These are phyloP conservation scores for Cisticola juncidis DNA, from an alignment of 2,113 vertebrate genomes.

Conservation along the genomic window DNA sequence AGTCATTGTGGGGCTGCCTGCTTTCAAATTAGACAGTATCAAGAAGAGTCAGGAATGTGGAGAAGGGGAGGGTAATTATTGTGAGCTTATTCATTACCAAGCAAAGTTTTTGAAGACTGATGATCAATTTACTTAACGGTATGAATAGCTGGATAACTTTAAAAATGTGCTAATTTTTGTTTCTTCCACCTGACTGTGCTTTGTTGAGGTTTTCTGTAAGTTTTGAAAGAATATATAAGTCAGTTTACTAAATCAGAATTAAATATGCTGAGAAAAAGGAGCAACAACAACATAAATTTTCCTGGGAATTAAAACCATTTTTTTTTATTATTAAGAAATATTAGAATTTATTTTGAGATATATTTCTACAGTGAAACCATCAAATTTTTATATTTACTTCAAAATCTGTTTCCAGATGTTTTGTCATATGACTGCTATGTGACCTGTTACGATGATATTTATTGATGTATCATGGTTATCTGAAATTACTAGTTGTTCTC, in stretches of 20 bases:
- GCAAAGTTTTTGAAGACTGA: neutral
- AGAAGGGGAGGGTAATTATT: conserved; percentile 15
- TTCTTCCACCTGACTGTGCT: neutral
- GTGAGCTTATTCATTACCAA: neutral
- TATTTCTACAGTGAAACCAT: neutral
- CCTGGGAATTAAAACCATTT: neutral
- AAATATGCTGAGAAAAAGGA: neutral
- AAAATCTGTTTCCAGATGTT: neutral
- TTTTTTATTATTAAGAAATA: neutral
- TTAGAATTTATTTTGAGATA: neutral
- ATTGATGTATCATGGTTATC: neutral
- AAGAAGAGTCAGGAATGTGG: neutral
- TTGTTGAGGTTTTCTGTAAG: neutral
- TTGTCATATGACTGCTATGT: neutral
- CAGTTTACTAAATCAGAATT: neutral
- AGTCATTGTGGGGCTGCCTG: neutral
- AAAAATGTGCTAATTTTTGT: neutral
- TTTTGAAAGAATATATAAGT: neutral
- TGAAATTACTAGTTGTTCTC: neutral
- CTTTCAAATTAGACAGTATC: conserved; percentile 11
- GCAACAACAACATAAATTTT: neutral
- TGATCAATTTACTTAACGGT: neutral
- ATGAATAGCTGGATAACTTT: neutral
- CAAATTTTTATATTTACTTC: neutral
- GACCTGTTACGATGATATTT: neutral